Evolutionary conservation across 2,797 vertebrate species (phyloP).

Genomic region (Lateolabrax maculatus): DNA sequence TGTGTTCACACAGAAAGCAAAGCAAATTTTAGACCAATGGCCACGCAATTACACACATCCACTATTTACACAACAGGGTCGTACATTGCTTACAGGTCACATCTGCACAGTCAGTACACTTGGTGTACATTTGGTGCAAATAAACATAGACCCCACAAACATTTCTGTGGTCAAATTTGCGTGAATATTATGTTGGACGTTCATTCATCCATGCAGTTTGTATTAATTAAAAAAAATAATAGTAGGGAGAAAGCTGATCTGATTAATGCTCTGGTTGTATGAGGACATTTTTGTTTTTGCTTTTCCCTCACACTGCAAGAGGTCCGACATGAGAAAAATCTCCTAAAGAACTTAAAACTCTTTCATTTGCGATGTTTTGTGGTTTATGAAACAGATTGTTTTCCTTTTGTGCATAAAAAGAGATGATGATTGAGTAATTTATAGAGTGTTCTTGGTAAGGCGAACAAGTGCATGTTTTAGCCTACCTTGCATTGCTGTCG

Average conservation of each 20-base stretch:
- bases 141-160: background rate
- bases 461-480: background rate
- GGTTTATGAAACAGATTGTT: background rate
- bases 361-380: background rate
- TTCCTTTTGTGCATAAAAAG: background rate
- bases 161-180: background rate
- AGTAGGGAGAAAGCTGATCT: background rate
- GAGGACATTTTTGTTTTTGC: background rate
- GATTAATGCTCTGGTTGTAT: background rate
- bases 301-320: background rate
- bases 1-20: background rate
- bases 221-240: background rate
- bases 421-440: background rate
- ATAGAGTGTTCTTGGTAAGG: background rate
- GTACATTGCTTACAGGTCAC: background rate
- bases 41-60: background rate
- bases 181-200: background rate
- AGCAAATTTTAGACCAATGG: background rate
- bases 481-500: background rate
- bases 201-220: background rate
- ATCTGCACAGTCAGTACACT: background rate
- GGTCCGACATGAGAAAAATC: background rate
- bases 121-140: background rate
- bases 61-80: background rate
- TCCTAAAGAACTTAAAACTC: background rate